Conservation (phyloP, 2,797 vertebrate species). For the Muscicapa striata region DNA sequence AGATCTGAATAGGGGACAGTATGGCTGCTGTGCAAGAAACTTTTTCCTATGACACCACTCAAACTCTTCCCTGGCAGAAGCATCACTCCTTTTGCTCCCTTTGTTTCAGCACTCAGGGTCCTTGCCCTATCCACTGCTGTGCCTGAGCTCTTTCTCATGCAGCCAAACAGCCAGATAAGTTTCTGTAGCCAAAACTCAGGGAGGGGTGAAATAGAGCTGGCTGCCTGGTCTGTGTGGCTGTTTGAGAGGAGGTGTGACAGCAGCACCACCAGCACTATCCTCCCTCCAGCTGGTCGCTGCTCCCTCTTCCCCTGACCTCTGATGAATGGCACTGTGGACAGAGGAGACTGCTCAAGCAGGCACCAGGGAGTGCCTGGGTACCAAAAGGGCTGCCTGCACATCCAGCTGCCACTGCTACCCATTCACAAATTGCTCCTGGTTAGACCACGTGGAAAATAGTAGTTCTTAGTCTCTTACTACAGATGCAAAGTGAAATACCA, state of each 20-base stretch:
- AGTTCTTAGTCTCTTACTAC: background rate
- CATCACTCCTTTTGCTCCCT: background rate
- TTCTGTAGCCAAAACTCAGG: background rate
- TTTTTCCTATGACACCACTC: background rate
- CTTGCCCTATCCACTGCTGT: background rate
- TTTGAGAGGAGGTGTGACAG: background rate
- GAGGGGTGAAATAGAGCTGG: background rate
- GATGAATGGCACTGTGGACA: accelerated
- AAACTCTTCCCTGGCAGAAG: background rate
- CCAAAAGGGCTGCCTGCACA: background rate
- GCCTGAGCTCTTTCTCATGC: background rate
- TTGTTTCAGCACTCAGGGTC: background rate
- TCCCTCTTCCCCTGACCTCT: background rate
- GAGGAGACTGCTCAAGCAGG: background rate
- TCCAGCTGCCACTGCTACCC: background rate
- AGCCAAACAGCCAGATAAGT: background rate
- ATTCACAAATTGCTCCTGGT: background rate
- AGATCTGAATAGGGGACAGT: background rate
- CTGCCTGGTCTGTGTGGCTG: background rate
- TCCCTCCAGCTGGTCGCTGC: accelerated
- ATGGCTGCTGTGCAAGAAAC: background rate
- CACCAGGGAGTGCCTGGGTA: background rate
- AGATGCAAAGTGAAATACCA: background rate
- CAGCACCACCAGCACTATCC: background rate
- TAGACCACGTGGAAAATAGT: accelerated